These are phyloP conservation scores for Sphaerophoria taeniata DNA, from an alignment of 2,888 invertebrate species.

Conservation along the genomic window DNA sequence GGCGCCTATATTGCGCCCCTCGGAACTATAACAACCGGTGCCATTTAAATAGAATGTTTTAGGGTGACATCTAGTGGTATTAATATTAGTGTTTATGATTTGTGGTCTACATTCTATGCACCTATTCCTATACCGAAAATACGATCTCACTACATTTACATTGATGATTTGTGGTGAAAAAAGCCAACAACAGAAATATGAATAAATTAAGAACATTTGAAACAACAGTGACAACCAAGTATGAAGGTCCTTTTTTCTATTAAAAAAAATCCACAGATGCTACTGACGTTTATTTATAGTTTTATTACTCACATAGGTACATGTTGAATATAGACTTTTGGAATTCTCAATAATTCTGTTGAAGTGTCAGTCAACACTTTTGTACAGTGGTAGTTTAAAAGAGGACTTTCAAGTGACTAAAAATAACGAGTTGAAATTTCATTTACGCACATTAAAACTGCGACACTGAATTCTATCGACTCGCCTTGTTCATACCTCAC, in stretches of 20 bases:
- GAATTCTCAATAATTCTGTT: no score
- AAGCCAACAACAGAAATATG: not conserved
- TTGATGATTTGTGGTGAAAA: slow-evolving; percentile 68
- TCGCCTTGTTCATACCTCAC: slow-evolving; percentile 2
- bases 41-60: slow-evolving; percentile 43
- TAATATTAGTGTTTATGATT: slow-evolving; percentile 72
- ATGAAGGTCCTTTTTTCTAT: slow-evolving; percentile 8
- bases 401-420: no score
- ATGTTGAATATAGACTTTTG: no score
- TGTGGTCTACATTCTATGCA: slow-evolving; percentile 51
- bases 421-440: no score
- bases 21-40: slow-evolving; percentile 57
- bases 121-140: not conserved
- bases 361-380: no score
- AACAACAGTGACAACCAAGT: slow-evolving; percentile 35
- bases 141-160: slow-evolving; percentile 21
- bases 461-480: not conserved
- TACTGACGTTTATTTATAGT: no score
- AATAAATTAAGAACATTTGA: slow-evolving; percentile 24
- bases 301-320: no score
- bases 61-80: slow-evolving; percentile 60
- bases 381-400: no score
- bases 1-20: not conserved
- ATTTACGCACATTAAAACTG: no score
- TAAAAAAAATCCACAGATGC: no score